These are phyloP conservation scores for Enteromius viviparus DNA, from an alignment of 2,797 vertebrate genomes.

Conservation along the genomic window DNA sequence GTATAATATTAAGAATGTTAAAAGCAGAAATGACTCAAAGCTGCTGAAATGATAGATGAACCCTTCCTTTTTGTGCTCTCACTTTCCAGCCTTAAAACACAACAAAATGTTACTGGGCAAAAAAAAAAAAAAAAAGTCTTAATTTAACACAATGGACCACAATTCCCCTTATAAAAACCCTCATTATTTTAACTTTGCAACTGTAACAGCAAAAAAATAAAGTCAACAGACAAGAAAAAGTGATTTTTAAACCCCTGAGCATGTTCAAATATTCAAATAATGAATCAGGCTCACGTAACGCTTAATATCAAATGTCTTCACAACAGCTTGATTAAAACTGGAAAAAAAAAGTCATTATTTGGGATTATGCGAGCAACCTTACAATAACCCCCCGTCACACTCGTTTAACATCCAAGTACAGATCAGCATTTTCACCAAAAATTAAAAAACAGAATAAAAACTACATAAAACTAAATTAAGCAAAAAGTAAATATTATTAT, in stretches of 20 bases:
- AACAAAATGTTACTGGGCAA: constrained; percentile 10
- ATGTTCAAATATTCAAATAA: not conserved
- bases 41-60: constrained; percentile 25
- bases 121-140: not conserved
- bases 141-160: constrained; percentile 9
- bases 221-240: not conserved
- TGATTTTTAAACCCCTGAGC: constrained; percentile 22
- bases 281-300: not conserved
- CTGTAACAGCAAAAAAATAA: constrained; percentile 11
- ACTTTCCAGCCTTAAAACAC: constrained; percentile 5
- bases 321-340: not conserved
- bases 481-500: constrained; percentile 28
- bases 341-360: not conserved
- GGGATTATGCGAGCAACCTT: not conserved
- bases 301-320: constrained; percentile 2
- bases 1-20: not conserved
- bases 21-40: not conserved
- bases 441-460: not conserved
- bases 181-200: not conserved
- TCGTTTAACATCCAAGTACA: not conserved
- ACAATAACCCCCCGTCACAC: constrained; percentile 10
- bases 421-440: not conserved
- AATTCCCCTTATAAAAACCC: not conserved
- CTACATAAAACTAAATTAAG: constrained; percentile 9
- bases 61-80: not conserved